Evolutionary conservation across 2,888 invertebrate genomes (phyloP).

Genomic region (Rhabditoides inermis): DNA sequence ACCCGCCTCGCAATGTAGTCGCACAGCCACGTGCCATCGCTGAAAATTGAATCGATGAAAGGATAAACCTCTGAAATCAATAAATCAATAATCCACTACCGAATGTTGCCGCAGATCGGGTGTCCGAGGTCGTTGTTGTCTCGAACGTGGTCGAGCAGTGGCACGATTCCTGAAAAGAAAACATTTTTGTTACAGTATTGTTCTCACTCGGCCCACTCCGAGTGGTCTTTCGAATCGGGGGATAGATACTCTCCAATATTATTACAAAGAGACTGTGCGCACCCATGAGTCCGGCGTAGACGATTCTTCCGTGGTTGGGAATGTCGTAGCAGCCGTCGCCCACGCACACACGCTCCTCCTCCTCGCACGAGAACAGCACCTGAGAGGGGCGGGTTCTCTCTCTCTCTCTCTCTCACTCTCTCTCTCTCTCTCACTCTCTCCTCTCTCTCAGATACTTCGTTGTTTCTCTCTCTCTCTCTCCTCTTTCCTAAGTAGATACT

Average conservation of each 20-base stretch:
- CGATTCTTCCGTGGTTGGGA: conserved; percentile 73
- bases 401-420: too few species aligned
- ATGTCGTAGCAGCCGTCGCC: conserved; percentile 79
- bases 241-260: too few species aligned
- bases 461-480: too few species aligned
- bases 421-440: too few species aligned
- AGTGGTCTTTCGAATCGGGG: too few species aligned
- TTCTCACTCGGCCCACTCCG: too few species aligned
- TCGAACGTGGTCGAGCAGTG: conserved; percentile 68
- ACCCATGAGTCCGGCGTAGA: conserved; percentile 86
- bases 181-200: too few species aligned
- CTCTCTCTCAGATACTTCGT: too few species aligned
- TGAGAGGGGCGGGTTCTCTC: too few species aligned
- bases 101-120: conserved; percentile 71
- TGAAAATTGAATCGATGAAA: conserved; percentile 63
- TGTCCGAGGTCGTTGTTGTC: conserved; percentile 84
- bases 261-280: too few species aligned
- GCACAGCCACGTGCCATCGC: conserved; percentile 88
- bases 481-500: too few species aligned
- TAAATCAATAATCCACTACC: too few species aligned
- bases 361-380: conserved; percentile 75
- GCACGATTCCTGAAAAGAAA: conserved; percentile 63
- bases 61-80: not conserved
- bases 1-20: conserved; percentile 71
- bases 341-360: conserved; percentile 64